phyloP scores from a whole-genome alignment of 2,888 invertebrate genomes.

The Lottia gigantea region DNA sequence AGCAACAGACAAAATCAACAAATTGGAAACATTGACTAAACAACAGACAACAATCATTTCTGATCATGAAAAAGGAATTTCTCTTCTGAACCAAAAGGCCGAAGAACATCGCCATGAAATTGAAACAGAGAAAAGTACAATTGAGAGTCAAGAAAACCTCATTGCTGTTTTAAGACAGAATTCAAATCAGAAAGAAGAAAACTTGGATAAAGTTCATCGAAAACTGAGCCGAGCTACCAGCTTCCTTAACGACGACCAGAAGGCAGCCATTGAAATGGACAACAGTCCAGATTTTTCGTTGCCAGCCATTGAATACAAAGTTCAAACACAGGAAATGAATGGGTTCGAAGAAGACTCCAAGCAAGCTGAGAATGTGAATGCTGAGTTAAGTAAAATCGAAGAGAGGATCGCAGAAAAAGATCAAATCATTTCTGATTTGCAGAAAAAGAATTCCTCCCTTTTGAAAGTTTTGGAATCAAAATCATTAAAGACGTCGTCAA shows the following conservation, averaged over 20 bases:
- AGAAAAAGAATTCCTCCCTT: slow-evolving; percentile 57
- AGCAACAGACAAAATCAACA: slow-evolving; percentile 25
- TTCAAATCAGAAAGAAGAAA: slow-evolving; percentile 40
- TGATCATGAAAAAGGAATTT: slow-evolving; percentile 38
- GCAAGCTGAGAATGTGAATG: slow-evolving; percentile 23
- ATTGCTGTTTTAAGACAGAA: slow-evolving; percentile 39
- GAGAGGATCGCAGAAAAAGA: slow-evolving; percentile 57
- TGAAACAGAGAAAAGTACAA: slow-evolving; percentile 28
- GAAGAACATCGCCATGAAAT: slow-evolving; percentile 30
- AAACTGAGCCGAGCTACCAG: slow-evolving; percentile 37
- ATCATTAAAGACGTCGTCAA: slow-evolving; percentile 37
- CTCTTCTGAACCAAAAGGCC: slow-evolving; percentile 40
- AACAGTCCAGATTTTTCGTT: slow-evolving; percentile 18
- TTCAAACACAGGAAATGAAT: slow-evolving; percentile 15
- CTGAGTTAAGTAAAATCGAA: slow-evolving; percentile 49
- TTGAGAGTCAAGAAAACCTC: slow-evolving; percentile 32
- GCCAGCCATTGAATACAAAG: slow-evolving; percentile 41
- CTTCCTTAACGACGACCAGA: slow-evolving; percentile 32
- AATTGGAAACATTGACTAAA: slow-evolving; percentile 35
- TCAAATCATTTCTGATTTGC: slow-evolving; percentile 56
- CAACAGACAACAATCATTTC: slow-evolving; percentile 27
- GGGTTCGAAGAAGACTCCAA: slow-evolving; percentile 18
- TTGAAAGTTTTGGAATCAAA: slow-evolving; percentile 60
- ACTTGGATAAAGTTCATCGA: slow-evolving; percentile 32
- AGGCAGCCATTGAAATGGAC: slow-evolving; percentile 24